A percentile compares a stretch with the other conserved stretches of the same genome.
phyloP scores from a whole-genome alignment of 2,888 invertebrate genomes.

The Linnaemya tessellans region DNA sequence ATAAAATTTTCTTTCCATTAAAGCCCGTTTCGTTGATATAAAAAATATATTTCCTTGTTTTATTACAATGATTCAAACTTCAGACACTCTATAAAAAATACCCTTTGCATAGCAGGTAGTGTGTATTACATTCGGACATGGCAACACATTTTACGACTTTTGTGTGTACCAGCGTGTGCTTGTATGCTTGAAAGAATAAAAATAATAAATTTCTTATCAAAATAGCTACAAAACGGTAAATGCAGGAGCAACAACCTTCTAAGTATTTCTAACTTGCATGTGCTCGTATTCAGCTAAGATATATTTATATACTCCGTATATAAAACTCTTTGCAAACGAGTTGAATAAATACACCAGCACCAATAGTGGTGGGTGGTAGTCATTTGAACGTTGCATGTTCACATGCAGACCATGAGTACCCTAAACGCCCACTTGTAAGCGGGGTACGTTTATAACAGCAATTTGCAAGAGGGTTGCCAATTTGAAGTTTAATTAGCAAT shows the following conservation, averaged over 20 bases:
- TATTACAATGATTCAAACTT: too few relatives aligned
- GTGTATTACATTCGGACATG: background rate
- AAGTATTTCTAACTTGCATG: conserved; percentile 43
- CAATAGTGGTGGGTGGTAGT: background rate
- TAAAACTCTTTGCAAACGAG: background rate
- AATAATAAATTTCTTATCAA: conserved; percentile 45
- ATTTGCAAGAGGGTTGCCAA: conserved; percentile 23
- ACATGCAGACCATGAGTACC: conserved; percentile 16
- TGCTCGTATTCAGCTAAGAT: background rate
- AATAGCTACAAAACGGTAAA: conserved; percentile 57
- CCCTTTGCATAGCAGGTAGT: background rate
- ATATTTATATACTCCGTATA: too few relatives aligned
- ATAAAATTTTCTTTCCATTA: too few relatives aligned
- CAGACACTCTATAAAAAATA: too few relatives aligned
- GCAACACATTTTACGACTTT: too few relatives aligned
- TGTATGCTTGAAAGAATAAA: conserved; percentile 32
- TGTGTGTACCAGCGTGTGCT: background rate
- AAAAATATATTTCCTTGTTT: too few relatives aligned
- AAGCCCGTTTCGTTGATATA: too few relatives aligned
- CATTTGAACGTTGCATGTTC: conserved; percentile 5
- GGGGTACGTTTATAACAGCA: conserved; percentile 29
- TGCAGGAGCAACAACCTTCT: conserved; percentile 68
- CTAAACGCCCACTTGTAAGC: conserved; percentile 54
- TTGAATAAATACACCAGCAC: background rate
- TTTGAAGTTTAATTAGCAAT: background rate